These are phyloP conservation scores for Macrophya annulata DNA, from an alignment of 2,888 invertebrate species.

Conservation along the genomic window DNA sequence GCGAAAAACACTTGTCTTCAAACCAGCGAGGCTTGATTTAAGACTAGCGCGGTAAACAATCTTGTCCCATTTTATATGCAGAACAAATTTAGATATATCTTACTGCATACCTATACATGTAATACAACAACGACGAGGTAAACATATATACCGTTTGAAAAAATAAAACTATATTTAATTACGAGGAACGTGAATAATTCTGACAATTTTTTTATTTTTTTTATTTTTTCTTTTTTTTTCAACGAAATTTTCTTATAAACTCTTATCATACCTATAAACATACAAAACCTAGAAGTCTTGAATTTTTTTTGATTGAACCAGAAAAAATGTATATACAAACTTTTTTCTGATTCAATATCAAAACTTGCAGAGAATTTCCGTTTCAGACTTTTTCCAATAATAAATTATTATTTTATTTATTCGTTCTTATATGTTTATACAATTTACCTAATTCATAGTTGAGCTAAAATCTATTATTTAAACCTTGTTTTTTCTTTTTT, in stretches of 20 bases:
- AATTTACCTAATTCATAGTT: not conserved
- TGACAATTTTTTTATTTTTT: too few species aligned
- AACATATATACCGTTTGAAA: too few species aligned
- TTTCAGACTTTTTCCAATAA: too few species aligned
- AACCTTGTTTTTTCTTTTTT: not conserved
- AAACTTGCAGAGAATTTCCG: too few species aligned
- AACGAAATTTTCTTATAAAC: too few species aligned
- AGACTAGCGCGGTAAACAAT: conserved; percentile 10
- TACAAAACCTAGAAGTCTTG: too few species aligned
- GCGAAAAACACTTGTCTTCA: conserved; percentile 4
- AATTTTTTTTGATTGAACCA: not conserved
- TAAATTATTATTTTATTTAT: not conserved
- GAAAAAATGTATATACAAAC: not conserved
- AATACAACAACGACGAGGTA: not conserved
- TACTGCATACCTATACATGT: not conserved
- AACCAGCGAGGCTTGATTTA: conserved; percentile 2
- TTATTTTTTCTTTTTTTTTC: too few species aligned
- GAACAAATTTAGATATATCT: not conserved
- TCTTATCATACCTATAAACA: too few species aligned
- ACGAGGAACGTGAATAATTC: too few species aligned
- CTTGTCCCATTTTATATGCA: conserved; percentile 15
- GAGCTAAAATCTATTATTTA: not conserved
- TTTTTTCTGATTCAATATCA: too few species aligned
- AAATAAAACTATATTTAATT: too few species aligned
- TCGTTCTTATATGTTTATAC: not conserved